Base-by-base conservation (phyloP, 1,140 invertebrate genomes). In the Nebria ingens region DNA sequence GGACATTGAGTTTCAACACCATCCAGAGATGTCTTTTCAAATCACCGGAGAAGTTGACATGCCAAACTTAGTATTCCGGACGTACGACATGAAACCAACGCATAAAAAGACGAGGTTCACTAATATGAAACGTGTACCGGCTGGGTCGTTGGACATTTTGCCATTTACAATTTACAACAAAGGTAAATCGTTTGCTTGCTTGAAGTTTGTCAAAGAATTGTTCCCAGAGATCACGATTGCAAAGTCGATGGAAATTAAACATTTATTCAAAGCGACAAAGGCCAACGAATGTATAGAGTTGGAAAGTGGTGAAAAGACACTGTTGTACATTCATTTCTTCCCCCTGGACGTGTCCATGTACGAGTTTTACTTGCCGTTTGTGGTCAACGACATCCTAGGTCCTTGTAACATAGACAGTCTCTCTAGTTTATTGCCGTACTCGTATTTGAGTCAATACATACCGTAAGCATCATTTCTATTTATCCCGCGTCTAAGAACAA, bases 321-420 rank as follows among this genome's bases (percentile, higher is more conserved):
- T 38, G 51, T 56, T 71, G 13, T 61, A 64, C 54, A 52, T 71
- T 2, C 65, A 69, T 51, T 69, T 71, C 49, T 56, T 54, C 20
- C 70, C 70, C 0, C 25, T 57, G 2, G 67, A 68, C 22, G 40
- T 65, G 9, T 62, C 62, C 1, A 58, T 50, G 1, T 62, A 63
- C 19, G 25, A 50, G 2, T 66, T 68, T 56, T 62, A 64, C 55
- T 42, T 70, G 6, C 69, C 69, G 1, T 58, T 70, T 0, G 49
- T 66, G 2, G 55, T 71, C 11, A 71, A 71, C 58, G 61, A 63
- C 19, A 42, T 70, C 19, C 42, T 68, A 17, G 67, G 65, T 3
- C 65, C 65, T 29, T 29, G 4, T 13, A 4, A 29, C 13, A 6
- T 6, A 6, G 4, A 13, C 13, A 29, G 13, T 6, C 13, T 6